Base-by-base conservation (phyloP, 2,113 vertebrate species). In the Heteronetta atricapilla region DNA sequence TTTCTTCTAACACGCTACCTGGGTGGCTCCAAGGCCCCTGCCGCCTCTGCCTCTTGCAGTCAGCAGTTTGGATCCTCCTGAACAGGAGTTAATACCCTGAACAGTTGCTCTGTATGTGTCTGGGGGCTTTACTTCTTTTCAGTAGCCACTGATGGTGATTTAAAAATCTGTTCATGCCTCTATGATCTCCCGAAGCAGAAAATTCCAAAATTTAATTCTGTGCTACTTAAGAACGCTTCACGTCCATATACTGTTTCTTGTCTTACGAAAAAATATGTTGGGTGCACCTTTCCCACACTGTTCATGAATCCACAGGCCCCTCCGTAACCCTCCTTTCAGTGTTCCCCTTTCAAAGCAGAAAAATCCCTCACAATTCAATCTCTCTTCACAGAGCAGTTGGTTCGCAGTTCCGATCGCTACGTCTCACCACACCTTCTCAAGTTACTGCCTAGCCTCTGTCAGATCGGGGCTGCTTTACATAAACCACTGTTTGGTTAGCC, bases 301-400 rank as follows among this genome's bases (percentile, higher is more conserved):
- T 33, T 82, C 77, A 56, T 29, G 33, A 75, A 42, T 81, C 76
- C 70, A 53, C 4, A 76, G 46, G 20, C 70, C 52, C 58, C 83
- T 26, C 60, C 40, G 12, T 21, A 88, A 59, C 46, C 75, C 76
- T 60, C 76, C 75, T 18, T 18, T 58, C 21, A 42, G 21, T 14
- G 40, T 40, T 92, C 80, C 55, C 64, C 4, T 38, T 18, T 29
- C 40, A 56, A 81, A 81, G 67, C 36, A 64, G 72, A 92, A 95
- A 93, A 92, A 78, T 28, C 80, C 90, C 42, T 1, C 74, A 77
- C 67, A 88, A 90, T 81, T 84, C 92, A 7, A 86, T 90, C 94
- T 93, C 86, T 94, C 90, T 58, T 93, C 86, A 25, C 86, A 22
- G 64, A 92, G 74, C 95, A 96, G 95, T 97, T 94, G 89, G 72